These are phyloP conservation scores for Labia minor DNA, from an alignment of 2,888 invertebrate species.

Conservation along the genomic window DNA sequence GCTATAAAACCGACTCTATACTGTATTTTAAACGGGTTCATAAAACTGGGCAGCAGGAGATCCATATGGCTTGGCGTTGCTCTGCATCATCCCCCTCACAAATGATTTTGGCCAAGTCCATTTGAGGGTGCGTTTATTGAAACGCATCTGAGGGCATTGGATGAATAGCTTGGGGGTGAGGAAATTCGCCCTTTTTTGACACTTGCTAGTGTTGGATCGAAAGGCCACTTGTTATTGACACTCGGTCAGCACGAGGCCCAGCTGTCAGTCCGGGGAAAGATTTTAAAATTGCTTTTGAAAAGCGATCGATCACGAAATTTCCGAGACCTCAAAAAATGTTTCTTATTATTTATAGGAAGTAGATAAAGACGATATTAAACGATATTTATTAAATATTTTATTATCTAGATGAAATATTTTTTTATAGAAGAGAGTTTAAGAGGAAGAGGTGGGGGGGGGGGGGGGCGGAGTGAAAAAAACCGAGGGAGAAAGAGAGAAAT, in stretches of 20 bases:
- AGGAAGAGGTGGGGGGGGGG: no score
- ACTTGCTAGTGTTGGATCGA: background rate
- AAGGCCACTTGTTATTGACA: conserved; percentile 13
- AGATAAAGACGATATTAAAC: no score
- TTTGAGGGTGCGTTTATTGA: conserved; percentile 13
- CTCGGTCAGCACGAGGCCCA: conserved; percentile 3
- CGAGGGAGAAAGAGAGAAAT: no score
- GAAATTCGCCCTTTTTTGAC: background rate
- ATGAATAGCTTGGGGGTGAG: background rate
- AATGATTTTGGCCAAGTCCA: conserved; percentile 1
- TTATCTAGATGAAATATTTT: no score
- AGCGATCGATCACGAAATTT: background rate
- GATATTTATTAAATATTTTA: no score
- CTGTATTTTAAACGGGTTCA: conserved; percentile 13
- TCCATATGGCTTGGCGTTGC: background rate
- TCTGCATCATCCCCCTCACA: background rate
- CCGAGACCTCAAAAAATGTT: background rate
- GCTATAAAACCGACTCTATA: background rate
- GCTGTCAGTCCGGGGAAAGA: background rate
- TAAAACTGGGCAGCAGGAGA: background rate
- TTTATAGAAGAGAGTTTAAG: no score
- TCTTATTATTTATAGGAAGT: no score
- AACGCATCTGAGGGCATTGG: background rate
- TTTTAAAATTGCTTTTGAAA: background rate
- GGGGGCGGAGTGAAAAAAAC: no score